Base-by-base conservation (phyloP, 1,140 invertebrate species). In the Lamellibrachia luymesi region DNA sequence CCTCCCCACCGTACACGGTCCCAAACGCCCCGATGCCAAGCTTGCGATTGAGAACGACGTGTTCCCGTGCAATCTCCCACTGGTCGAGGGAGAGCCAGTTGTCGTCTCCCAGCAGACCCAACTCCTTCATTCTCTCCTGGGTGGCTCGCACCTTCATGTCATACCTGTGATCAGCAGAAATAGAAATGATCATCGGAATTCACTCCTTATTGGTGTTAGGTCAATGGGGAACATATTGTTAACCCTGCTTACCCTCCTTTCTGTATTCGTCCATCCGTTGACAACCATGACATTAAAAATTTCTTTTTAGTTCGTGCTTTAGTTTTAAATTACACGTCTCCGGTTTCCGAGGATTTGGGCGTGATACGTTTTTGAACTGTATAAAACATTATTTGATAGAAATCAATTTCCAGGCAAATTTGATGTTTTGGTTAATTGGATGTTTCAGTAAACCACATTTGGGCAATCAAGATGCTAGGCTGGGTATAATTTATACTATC, bases 11-110 rank as follows among this genome's bases (percentile, higher is more conserved):
- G 95, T 98, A 98, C 5, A 98, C 98, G 0, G 97, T 98, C 50
- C 98, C 98, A 95, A 98, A 98, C 1, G 98, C 98, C n/a, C 98
- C 98, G 95, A 98, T 98, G 1, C 98, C 98, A 0, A 98, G 96
- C 95, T 98, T 98, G 38, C 98, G 96, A 96, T 99, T 99, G n/a
- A 99, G 97, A n/a, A 98, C 98, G 2, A 99, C 97, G 91, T 97
- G 97, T 94, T 98, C 98, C 90, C 98, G 96, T 0, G 98, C 97
- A 52, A 99, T 97, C 96, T 99, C 98, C 98, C 98, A 99, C 94
- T 98, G 98, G 95, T 98, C 98, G 17, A 98, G 96, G 22, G 96
- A 95, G 13, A 97, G 96, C 94, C 96, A 96, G 0, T 96, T 95
- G 52, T 95, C 94, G 91, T 96, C 95, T 50, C 97, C 94, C 2